Base-by-base conservation (phyloP, 1,140 invertebrate species). In the Spodoptera litura region DNA sequence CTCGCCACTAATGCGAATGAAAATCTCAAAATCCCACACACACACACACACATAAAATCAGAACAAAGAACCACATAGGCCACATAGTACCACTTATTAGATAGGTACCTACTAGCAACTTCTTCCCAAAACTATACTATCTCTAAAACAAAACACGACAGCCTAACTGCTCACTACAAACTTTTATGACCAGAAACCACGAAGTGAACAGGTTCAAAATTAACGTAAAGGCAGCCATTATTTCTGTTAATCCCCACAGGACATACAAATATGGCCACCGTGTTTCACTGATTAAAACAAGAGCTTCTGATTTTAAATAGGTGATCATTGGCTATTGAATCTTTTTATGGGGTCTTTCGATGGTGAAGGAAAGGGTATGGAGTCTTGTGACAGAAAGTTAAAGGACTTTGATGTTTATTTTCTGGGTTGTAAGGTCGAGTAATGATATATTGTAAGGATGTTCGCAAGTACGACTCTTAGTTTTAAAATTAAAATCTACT, bases 291-390 rank as follows among this genome's bases (percentile, higher is more conserved):
- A 20, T 25, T n/a, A 20, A 27, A 74, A 61, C 38, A 74, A 74
- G 38, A 25, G 56, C 10, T 10, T 49, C 56, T 74, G 56, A 74
- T 74, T 74, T 74, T 51, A 59, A 74, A 74, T 74, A 61, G 56
- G 15, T 20, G 55, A 59, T 73, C 71, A 73, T 61, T 49, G 35
- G 10, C 71, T 12, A 74, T 74, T 61, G 71, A 74, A 61, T 52
- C 56, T 51, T 51, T 12, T 13, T 70, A n/a, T 27, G 20, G 20
- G 44, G 10, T 11, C 9, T 12, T 64, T 64, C 11, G 56, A 9
- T 31, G 25, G 10, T 4, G 12, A 27, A 15, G 4, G 61, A 49
- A 64, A 20, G 9, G 4, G 31, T 11, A 1, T 58, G 0, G 8
- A 11, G 1, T 44, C 38, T 44, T 44, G 38, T 44, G 38, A 6